A percentile compares a stretch with the other conserved stretches of the same genome.
These are phyloP conservation scores for Erpornis zantholeuca DNA, from an alignment of 2,113 vertebrate species.

Conservation along the genomic window DNA sequence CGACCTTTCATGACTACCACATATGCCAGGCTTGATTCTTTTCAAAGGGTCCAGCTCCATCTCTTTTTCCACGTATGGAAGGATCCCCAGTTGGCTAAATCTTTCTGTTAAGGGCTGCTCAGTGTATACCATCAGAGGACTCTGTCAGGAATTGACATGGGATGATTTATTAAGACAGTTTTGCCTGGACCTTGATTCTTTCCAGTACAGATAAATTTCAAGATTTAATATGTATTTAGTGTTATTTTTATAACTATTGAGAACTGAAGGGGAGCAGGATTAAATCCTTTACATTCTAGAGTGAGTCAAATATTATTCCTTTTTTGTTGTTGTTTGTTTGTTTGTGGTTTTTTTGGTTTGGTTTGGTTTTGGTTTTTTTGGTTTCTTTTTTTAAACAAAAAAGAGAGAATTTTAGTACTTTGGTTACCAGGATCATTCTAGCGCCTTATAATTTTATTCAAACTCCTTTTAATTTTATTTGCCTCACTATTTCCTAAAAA, in stretches of 20 bases:
- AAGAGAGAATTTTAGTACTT: not conserved
- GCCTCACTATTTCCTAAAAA: not conserved
- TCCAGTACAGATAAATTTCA: not conserved
- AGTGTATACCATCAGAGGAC: not conserved
- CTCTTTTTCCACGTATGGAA: not conserved
- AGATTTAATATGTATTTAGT: not conserved
- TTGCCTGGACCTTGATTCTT: not conserved
- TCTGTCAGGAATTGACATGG: not conserved
- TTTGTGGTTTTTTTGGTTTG: not conserved
- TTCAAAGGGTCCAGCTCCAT: not conserved
- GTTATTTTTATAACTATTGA: not conserved
- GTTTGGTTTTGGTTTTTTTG: not conserved
- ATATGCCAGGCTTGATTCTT: not conserved
- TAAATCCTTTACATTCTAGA: not conserved
- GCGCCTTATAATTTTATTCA: not conserved
- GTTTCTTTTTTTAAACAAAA: not conserved
- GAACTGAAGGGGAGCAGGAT: not conserved
- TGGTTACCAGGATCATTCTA: not conserved
- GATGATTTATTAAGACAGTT: not conserved
- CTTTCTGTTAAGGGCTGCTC: not conserved
- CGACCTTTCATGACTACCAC: not conserved
- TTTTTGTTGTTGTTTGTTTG: not conserved
- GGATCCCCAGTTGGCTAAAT: not conserved
- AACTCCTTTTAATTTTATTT: not conserved
- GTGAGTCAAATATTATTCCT: not conserved